phyloP scores from a whole-genome alignment of 2,113 vertebrate species.

The Mixornis gularis region DNA sequence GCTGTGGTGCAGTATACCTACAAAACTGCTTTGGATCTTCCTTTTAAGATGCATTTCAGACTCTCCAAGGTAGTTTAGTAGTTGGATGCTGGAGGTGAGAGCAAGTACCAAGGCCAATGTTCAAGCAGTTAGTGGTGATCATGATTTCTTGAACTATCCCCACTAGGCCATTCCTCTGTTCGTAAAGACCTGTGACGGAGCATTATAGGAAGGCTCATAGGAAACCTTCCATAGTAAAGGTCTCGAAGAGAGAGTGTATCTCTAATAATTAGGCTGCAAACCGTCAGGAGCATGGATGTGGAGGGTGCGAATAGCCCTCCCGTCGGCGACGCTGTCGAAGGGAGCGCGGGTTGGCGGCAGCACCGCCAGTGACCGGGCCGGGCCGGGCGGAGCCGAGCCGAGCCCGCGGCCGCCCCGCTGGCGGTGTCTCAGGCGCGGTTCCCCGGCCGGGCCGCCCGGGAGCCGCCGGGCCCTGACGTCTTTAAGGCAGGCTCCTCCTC shows the following conservation, averaged over 20 bases:
- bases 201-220: fast-evolving
- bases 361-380: not conserved
- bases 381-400: not conserved
- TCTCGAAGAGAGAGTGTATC: fast-evolving
- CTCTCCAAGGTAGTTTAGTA: not conserved
- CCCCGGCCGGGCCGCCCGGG: too few relatives aligned
- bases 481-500: slow-evolving; percentile 67
- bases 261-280: fast-evolving
- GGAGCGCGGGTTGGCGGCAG: not conserved
- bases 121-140: not conserved
- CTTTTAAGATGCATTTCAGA: not conserved
- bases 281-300: fast-evolving
- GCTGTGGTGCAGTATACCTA: not conserved
- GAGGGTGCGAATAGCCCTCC: fast-evolving
- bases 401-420: too few relatives aligned
- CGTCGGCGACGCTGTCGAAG: too few relatives aligned
- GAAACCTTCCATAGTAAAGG: fast-evolving
- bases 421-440: too few relatives aligned
- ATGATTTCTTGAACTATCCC: not conserved
- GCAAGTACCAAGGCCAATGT: not conserved
- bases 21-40: not conserved
- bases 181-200: fast-evolving
- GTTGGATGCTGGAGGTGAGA: not conserved
- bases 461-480: not conserved
- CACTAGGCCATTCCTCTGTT: fast-evolving